Evolutionary conservation across 2,113 vertebrate genomes (phyloP), one percentile per base, ranked within the genome.

Genomic region (Saguinus midas): DNA sequence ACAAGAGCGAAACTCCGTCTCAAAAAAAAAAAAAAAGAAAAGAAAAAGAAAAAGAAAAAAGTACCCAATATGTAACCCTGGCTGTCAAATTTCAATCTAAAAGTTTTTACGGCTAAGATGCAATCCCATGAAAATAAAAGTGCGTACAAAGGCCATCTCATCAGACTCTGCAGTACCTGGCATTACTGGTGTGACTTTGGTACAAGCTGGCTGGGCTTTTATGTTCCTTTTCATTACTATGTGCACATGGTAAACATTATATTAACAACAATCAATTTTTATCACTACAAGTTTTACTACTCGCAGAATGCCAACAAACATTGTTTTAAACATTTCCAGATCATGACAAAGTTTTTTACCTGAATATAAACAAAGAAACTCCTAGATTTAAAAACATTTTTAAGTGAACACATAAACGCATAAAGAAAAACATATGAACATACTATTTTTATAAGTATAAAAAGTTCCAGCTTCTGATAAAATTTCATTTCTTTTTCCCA

Each of bases 401-500:
- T 79, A 93, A 93, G 82, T 96, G 92, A 96, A 95, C 78, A 97
- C 68, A 96, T 66, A 95, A 35, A 90, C 82, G 87, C 57, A 94
- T 68, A 87, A 66, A 80, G 52, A 94, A 75, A 87, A 85, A 83
- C 68, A 95, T 32, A 97, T 50, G 7, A 93, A 85, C 43, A 89
- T 1, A 2, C 90, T 45, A 25, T 7, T 20, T 97, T 97, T 72
- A 88, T 43, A n/a, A 70, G 79, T 68, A 88, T 48, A n/a, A 70
- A 73, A 93, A 94, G 37, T 96, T 98, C 96, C 88, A 97, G 82
- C 96, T 98, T 96, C 96, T 12, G 79, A 25, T 95, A 64, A 96
- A 80, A 94, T 64, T 97, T 98, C 86, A 98, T 91, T 98, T 98
- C 94, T 98, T 98, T 87, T 98, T 92, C 68, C 95, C 84, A 91